phyloP scores from a whole-genome alignment of 1,140 invertebrate genomes.

The Bombyx mandarina region DNA sequence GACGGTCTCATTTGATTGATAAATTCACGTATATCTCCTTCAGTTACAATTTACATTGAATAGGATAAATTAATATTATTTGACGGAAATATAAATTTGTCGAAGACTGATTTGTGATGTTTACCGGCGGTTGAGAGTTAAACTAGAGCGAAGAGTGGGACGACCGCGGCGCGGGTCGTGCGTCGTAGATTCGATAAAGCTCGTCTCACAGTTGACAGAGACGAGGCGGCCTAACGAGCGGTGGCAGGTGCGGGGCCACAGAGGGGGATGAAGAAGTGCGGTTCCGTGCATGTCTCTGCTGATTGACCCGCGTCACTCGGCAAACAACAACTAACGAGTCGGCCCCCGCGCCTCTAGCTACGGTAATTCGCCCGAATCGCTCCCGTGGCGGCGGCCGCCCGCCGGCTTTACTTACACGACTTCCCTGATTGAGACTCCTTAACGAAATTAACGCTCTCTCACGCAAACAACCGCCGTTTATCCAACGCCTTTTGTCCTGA shows the following conservation, averaged over 20 bases:
- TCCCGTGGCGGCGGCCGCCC: slow-evolving; percentile 31
- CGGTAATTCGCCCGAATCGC: slow-evolving; percentile 60
- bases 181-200: slow-evolving; percentile 70
- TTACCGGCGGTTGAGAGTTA: slow-evolving; percentile 55
- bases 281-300: slow-evolving; percentile 78
- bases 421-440: slow-evolving; percentile 67
- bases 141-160: slow-evolving; percentile 61
- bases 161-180: slow-evolving; percentile 57
- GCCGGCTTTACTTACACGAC: slow-evolving; percentile 54
- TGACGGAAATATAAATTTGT: slow-evolving; percentile 43
- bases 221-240: slow-evolving; percentile 64
- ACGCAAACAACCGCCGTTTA: slow-evolving; percentile 54
- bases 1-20: too few relatives aligned
- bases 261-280: slow-evolving; percentile 73
- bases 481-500: slow-evolving; percentile 58
- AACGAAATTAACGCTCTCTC: slow-evolving; percentile 66
- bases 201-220: slow-evolving; percentile 65
- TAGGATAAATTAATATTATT: too few relatives aligned
- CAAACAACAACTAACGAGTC: slow-evolving; percentile 72
- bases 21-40: too few relatives aligned
- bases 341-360: slow-evolving; percentile 65
- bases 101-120: slow-evolving; percentile 64
- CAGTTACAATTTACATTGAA: too few relatives aligned
- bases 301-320: slow-evolving; percentile 73
- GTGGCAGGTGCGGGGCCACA: slow-evolving; percentile 23